phyloP scores from a whole-genome alignment of 2,113 vertebrate species.

The Silurus meridionalis region DNA sequence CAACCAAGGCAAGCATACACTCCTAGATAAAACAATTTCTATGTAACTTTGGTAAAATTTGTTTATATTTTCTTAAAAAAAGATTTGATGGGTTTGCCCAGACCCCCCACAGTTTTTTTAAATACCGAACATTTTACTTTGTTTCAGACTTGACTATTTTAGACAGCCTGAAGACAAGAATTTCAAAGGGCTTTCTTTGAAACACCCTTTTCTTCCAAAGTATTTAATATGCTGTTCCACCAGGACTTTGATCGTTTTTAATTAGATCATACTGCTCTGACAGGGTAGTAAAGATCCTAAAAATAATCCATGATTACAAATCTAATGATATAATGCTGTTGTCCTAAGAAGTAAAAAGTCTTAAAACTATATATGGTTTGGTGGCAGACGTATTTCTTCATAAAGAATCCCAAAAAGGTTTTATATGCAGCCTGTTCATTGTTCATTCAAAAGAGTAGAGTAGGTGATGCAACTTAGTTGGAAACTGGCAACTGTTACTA shows the following conservation, averaged over 20 bases:
- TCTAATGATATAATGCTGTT: not conserved
- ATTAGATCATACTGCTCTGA: not conserved
- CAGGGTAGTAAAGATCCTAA: not conserved
- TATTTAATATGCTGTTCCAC: not conserved
- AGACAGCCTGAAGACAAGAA: not conserved
- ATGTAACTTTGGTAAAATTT: not conserved
- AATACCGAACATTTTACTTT: not conserved
- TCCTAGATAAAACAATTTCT: not conserved
- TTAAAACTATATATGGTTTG: not conserved
- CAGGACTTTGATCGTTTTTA: not conserved
- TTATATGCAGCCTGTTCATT: not conserved
- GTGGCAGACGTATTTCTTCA: not conserved
- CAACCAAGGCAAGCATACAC: not conserved
- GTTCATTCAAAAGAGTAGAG: not conserved
- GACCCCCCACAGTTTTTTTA: not conserved
- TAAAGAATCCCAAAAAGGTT: not conserved
- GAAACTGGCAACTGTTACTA: constrained; percentile 11
- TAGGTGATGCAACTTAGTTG: constrained; percentile 10
- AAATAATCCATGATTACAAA: constrained; percentile 15
- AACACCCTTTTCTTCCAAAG: not conserved
- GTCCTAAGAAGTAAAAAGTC: not conserved
- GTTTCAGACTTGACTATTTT: not conserved
- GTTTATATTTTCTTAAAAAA: not conserved
- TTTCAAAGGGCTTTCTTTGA: not conserved
- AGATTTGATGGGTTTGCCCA: not conserved